phyloP scores from a whole-genome alignment of 1,140 invertebrate species.

The Helicoverpa armigera region DNA sequence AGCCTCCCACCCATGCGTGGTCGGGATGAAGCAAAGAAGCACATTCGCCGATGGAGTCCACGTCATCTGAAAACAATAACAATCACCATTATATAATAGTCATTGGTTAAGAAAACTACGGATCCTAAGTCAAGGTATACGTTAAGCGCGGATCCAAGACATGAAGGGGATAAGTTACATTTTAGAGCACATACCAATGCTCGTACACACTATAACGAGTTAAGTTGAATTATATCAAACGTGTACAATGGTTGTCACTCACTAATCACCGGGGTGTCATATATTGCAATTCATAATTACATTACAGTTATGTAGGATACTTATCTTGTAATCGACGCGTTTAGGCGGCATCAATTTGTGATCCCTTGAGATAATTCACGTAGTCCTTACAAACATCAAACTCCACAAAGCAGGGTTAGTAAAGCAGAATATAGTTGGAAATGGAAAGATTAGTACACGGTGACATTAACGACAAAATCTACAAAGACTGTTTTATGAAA shows the following conservation, averaged over 20 bases:
- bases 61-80: slow-evolving; percentile 86
- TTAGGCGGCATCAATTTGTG: neutral
- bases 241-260: slow-evolving; percentile 46
- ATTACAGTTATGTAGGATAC: neutral
- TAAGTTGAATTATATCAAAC: slow-evolving; percentile 4
- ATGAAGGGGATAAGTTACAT: neutral
- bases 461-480: neutral
- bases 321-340: slow-evolving; percentile 17
- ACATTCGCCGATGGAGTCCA: slow-evolving; percentile 91
- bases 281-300: neutral
- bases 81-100: slow-evolving; percentile 4
- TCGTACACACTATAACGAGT: neutral
- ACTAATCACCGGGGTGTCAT: slow-evolving; percentile 22
- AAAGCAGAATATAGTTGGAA: slow-evolving; percentile 25
- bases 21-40: slow-evolving; percentile 93
- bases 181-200: neutral
- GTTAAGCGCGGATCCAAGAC: slow-evolving; percentile 48
- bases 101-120: neutral
- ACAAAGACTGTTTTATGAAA: slow-evolving; percentile 17
- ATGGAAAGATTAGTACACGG: slow-evolving; percentile 13
- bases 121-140: slow-evolving; percentile 42
- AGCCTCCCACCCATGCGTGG: slow-evolving; percentile 92
- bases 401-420: slow-evolving; percentile 15
- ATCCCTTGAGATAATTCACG: neutral
- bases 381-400: slow-evolving; percentile 16